Evolutionary conservation across 2,113 vertebrate genomes (phyloP), one percentile per base, ranked within the genome.

Genomic region (Mola mola): DNA sequence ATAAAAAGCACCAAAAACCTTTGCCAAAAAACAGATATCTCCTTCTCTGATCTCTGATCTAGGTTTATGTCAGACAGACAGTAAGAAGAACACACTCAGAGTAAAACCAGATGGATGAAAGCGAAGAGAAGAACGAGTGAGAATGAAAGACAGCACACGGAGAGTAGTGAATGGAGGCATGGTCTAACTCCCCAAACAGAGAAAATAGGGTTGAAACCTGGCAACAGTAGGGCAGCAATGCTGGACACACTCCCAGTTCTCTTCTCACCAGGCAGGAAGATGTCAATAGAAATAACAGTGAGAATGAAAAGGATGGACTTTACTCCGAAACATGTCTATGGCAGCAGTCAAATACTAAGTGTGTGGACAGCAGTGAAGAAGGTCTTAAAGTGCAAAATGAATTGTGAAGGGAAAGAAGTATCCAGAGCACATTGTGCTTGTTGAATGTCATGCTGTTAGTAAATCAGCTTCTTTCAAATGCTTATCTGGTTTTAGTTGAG

Each of bases 31-130:
- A 13, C 4, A 36, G 33, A 36, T n/a, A n/a, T n/a, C n/a, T n/a
- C n/a, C n/a, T n/a, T n/a, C n/a, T n/a, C n/a, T n/a, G n/a, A n/a
- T n/a, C n/a, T n/a, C n/a, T n/a, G n/a, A 33, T 6, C 31, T 33
- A 11, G 11, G 10, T 34, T 34, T 11, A 33, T 2, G 34, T 20
- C 10, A 65, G 4, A 46, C 15, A 29, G 17, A 44, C 2, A 28
- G 41, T 40, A 7, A 38, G 43, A 50, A 43, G 17, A 25, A 22
- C 0, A 12, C 37, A 48, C 37, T 22, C 25, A 66, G 62, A 82
- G 42, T 52, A 71, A 49, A 82, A 81, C 53, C 72, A 80, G 61
- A 75, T 38, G 72, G 65, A 68, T 25, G 20, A 62, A 60, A 64
- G 53, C 33, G 44, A 37, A 42, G 29, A 59, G 48, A 46, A 20